Conservation (phyloP, 2,888 invertebrate species). For the Metallyticus violacea region DNA sequence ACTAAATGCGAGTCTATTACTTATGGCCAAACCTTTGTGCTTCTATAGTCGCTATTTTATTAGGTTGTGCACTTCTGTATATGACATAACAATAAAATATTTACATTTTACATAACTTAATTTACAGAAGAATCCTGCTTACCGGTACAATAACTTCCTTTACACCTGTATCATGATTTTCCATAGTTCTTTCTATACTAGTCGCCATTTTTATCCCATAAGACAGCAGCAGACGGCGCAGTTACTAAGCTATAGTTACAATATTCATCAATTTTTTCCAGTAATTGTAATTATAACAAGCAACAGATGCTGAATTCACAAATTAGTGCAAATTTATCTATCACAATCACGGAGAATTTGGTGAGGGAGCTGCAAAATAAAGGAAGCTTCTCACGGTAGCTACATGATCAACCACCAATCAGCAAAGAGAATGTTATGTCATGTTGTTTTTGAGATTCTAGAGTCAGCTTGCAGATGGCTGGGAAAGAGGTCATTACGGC, state of each 20-base stretch:
- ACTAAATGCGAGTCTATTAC: constrained; percentile 12
- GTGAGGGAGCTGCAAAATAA: neutral
- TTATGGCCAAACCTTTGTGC: neutral
- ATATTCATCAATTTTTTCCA: neutral
- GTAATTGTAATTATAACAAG: neutral
- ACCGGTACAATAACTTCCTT: neutral
- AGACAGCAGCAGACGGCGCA: constrained; percentile 40
- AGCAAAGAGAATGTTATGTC: constrained; percentile 11
- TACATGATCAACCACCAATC: constrained; percentile 28
- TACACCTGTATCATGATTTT: constrained; percentile 32
- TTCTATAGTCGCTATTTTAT: neutral
- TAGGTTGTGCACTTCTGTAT: neutral
- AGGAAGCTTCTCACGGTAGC: constrained; percentile 9
- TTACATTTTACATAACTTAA: neutral
- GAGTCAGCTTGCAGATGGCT: constrained; percentile 28
- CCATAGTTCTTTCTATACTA: constrained; percentile 43
- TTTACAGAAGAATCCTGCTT: neutral
- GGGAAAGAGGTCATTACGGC: constrained; percentile 28
- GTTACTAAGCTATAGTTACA: neutral
- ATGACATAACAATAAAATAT: neutral
- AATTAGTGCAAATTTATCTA: neutral
- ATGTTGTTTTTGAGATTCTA: constrained; percentile 22
- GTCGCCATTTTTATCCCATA: constrained; percentile 43
- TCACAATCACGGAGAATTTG: neutral
- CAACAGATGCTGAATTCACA: neutral